These are phyloP conservation scores for Typhlichthys subterraneus DNA, from an alignment of 2,797 vertebrate genomes.

Conservation along the genomic window DNA sequence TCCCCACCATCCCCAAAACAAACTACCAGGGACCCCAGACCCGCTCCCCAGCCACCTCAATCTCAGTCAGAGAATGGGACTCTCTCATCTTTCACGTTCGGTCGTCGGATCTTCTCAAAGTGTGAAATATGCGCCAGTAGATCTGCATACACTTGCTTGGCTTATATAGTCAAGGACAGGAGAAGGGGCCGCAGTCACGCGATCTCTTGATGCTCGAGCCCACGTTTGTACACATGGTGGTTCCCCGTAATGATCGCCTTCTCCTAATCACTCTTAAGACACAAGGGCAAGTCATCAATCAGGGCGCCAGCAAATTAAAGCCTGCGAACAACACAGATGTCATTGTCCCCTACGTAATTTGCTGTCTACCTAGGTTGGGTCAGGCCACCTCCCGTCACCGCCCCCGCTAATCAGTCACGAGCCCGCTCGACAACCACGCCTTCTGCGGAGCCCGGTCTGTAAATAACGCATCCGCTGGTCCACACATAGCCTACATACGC, in stretches of 20 bases:
- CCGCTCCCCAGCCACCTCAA: too few species aligned
- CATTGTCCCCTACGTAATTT: conserved; percentile 29
- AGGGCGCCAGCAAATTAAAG: conserved; percentile 41
- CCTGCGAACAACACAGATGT: conserved; percentile 20
- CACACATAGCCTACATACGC: conserved; percentile 23
- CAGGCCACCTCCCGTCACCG: conserved; percentile 23
- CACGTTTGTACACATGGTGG: neutral
- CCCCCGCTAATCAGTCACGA: neutral
- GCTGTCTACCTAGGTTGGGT: conserved; percentile 25
- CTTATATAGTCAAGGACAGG: neutral
- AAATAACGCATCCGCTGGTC: conserved; percentile 20
- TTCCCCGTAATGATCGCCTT: neutral
- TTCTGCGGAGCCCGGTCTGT: neutral
- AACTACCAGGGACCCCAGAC: too few species aligned
- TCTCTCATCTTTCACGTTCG: too few species aligned
- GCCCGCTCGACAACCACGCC: neutral
- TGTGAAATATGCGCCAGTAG: too few species aligned
- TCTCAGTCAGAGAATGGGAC: too few species aligned
- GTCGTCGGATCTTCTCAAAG: too few species aligned
- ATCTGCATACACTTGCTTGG: too few species aligned
- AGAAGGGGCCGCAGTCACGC: neutral
- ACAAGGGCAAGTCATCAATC: conserved; percentile 40
- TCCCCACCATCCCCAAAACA: too few species aligned
- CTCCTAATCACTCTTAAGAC: conserved; percentile 3
- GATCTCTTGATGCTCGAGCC: neutral